phyloP scores from a whole-genome alignment of 2,888 invertebrate genomes.

The Agriopis marginaria region DNA sequence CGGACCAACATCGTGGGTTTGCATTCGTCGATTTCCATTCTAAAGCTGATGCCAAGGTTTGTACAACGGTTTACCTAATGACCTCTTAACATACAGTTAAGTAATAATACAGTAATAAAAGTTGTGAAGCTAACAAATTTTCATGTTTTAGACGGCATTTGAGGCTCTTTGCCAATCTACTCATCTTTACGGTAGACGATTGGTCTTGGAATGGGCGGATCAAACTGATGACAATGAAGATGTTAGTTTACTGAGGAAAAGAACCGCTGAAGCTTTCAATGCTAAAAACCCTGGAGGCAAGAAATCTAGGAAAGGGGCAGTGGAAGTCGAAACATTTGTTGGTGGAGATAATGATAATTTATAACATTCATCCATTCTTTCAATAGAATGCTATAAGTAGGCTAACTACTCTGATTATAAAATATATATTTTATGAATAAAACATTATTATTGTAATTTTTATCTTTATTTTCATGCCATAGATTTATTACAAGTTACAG shows the following conservation, averaged over 20 bases:
- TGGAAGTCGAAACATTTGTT: slow-evolving; percentile 79
- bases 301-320: slow-evolving; percentile 77
- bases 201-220: slow-evolving; percentile 98
- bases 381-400: background rate
- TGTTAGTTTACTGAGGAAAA: slow-evolving; percentile 92
- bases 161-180: slow-evolving; percentile 97
- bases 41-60: slow-evolving; percentile 96
- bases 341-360: slow-evolving; percentile 62
- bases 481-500: slow-evolving; percentile 43
- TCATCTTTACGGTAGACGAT: slow-evolving; percentile 97
- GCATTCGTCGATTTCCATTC: slow-evolving; percentile 97
- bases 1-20: slow-evolving; percentile 96
- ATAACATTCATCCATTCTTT: slow-evolving; percentile 12
- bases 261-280: slow-evolving; percentile 89
- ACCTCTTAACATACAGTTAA: slow-evolving; percentile 22
- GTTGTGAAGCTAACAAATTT: slow-evolving; percentile 12
- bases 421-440: slow-evolving; percentile 28
- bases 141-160: slow-evolving; percentile 91
- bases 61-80: slow-evolving; percentile 37
- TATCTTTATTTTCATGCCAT: slow-evolving; percentile 69
- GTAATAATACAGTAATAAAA: no score
- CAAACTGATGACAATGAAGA: slow-evolving; percentile 89
- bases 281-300: slow-evolving; percentile 77
- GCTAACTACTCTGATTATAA: background rate
- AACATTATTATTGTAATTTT: slow-evolving; percentile 43